Conservation (phyloP, 2,888 invertebrate species). For the Cosmia trapezina region DNA sequence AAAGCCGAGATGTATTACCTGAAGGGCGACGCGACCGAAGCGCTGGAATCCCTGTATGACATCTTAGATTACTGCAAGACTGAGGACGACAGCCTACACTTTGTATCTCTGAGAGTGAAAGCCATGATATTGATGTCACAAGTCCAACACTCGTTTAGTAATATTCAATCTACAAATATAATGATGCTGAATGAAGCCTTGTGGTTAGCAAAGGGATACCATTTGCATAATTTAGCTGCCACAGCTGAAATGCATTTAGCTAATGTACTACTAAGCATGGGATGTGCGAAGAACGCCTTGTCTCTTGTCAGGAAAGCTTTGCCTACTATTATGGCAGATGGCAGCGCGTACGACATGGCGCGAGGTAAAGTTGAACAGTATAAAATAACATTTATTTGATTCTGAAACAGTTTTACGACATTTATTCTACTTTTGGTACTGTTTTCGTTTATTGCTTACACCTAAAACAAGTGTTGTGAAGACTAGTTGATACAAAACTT, state of each 20-base stretch:
- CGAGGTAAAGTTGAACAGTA: conserved; percentile 85
- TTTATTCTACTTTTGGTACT: background rate
- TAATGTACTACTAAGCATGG: conserved; percentile 93
- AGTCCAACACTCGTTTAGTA: conserved; percentile 91
- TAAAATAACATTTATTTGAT: background rate
- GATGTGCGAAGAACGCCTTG: conserved; percentile 94
- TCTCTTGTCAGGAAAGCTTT: conserved; percentile 93
- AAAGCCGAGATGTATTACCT: conserved; percentile 90
- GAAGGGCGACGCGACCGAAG: conserved; percentile 87
- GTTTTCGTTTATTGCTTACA: background rate
- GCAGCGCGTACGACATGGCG: conserved; percentile 95
- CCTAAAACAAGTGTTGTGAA: background rate
- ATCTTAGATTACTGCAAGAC: conserved; percentile 89
- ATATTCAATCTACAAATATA: conserved; percentile 88
- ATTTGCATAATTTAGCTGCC: conserved; percentile 94
- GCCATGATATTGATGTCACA: conserved; percentile 92
- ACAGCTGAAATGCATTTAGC: conserved; percentile 95
- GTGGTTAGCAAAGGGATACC: conserved; percentile 93
- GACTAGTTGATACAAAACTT: background rate
- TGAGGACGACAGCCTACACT: conserved; percentile 89
- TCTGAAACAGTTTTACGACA: background rate
- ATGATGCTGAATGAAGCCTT: conserved; percentile 93
- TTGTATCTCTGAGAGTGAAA: conserved; percentile 90
- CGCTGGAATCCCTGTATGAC: conserved; percentile 87
- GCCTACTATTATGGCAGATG: conserved; percentile 94